Evolutionary conservation across 2,113 vertebrate genomes (phyloP).

Genomic region (mouse (Mus musculus)): GRCm39 chr1:93175501-93176000

Average conservation of each 20-base stretch:
- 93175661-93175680: neutral
- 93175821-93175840: neutral
- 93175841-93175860: neutral
- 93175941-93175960: too few relatives aligned
- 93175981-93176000: too few relatives aligned
- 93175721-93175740: neutral
- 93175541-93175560: neutral
- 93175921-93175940: neutral
- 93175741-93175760: fast-evolving
- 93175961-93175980: too few relatives aligned
- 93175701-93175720: neutral
- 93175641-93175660: neutral
- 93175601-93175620: neutral
- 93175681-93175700: neutral
- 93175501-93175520: neutral
- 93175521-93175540: neutral
- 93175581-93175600: neutral
- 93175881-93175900: neutral
- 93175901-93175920: neutral
- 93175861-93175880: neutral
- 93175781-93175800: fast-evolving
- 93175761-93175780: fast-evolving
- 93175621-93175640: neutral
- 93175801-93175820: neutral
- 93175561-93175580: neutral